Base-by-base conservation (phyloP, 2,888 invertebrate species). In the Dyspetes luteomarginatus region DNA sequence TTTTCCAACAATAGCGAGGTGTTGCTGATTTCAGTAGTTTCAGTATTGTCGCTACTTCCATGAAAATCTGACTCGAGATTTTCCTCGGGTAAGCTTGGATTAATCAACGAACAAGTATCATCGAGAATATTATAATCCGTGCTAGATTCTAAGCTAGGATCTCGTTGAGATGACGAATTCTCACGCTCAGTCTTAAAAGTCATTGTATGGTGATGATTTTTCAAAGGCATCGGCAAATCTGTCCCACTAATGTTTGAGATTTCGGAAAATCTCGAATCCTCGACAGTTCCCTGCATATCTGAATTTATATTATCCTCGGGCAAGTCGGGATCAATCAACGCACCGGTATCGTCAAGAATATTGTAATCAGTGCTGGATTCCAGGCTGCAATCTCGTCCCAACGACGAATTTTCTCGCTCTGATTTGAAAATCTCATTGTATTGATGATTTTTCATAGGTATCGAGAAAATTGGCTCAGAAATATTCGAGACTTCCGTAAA, bases 101-200 rank as follows among this genome's bases (percentile, higher is more conserved):
- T 88, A 43, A 85, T 69, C 17, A 87, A 17, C 41, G 87, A 84
- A 12, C 85, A 52, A n/a, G 86, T 85, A 48, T 91, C 90, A 30
- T 87, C 88, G 50, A 91, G 82, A 48, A 91, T 89, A 84, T 91
- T 90, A 52, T 91, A 92, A 82, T 88, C 89, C 3, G 90, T 86
- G 73, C 89, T 91, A 3, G 89, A 89, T 69, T 89, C 86, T 15
- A 89, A 87, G 1, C 74, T 67, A 19, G 24, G 17, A 15, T 74
- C 30, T 15, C 5, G 15, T 12, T 15, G 50, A 15, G 52, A 26
- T 15, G 19, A 12, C 15, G 50, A 12, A 52, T 62, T 30, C 12
- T 72, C 62, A 9, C 60, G 26, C n/a, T n/a, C n/a, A 7, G 17
- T 7, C 1, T 9, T 45, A 2, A 26, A 55, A 28, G 56, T 7